Conservation (phyloP, 2,797 vertebrate species). For the Danio tinwini region DNA sequence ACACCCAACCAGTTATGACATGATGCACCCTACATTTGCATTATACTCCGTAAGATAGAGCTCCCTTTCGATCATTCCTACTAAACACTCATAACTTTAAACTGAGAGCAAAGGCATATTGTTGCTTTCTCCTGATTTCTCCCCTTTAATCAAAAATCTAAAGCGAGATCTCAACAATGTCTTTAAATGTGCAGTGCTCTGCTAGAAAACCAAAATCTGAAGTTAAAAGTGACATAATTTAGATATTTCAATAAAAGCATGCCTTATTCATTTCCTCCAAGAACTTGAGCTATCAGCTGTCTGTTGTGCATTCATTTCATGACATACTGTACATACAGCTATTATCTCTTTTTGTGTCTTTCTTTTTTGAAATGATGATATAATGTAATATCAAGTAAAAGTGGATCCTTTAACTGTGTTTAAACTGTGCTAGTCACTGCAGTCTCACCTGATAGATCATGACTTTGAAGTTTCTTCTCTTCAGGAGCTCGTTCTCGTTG, state of each 20-base stretch:
- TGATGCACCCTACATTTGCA: constrained; percentile 1
- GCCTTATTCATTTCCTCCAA: not conserved
- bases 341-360: not conserved
- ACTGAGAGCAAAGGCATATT: not conserved
- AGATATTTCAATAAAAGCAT: not conserved
- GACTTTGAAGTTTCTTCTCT: constrained; percentile 98
- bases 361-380: not conserved
- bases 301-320: not conserved
- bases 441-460: constrained; percentile 97
- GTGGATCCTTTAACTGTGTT: not conserved
- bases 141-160: not conserved
- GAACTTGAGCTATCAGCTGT: not conserved
- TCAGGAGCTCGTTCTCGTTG: constrained; percentile 94
- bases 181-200: not conserved
- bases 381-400: no score
- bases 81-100: no score
- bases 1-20: constrained; percentile 19
- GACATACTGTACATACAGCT: not conserved
- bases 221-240: not conserved
- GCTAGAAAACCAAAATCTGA: not conserved
- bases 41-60: not conserved
- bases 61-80: not conserved
- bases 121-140: not conserved
- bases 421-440: no score
- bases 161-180: not conserved